Evolutionary conservation across 2,113 vertebrate species (phyloP), one percentile per base, ranked within the genome.

Genomic region (Ornithorhynchus anatinus): DNA sequence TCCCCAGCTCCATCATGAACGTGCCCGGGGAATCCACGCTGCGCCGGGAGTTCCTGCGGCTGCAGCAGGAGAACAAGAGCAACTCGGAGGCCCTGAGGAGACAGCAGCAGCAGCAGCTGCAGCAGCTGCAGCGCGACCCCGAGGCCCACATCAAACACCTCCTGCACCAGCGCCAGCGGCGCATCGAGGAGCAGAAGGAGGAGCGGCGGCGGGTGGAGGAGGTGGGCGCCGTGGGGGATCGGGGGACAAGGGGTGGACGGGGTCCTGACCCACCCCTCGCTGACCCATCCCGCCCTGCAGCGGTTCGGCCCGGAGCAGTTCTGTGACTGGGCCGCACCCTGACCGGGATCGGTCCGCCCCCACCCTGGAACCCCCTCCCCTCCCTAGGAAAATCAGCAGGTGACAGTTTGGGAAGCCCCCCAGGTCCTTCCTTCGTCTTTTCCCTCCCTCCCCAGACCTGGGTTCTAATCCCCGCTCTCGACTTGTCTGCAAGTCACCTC

Each of bases 61-160:
- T 97, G 58, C 96, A 97, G 87, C 95, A 96, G 84, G 96, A 97
- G 85, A 97, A 97, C 83, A 96, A 96, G 75, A 95, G 95, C 85
- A 95, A 95, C 48, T 94, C 95, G 0, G 96, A 96, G 81, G 86
- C 84, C 4, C 91, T 96, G 31, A 92, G 95, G 81, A 95, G 95
- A 82, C 91, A 91, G 75, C 95, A 95, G 79, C 95, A 95, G 86
- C 94, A 92, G 72, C 95, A 94, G 80, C 91, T 95, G 73, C 95
- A 92, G 0, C 94, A 95, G 31, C 96, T 96, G 76, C 95, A 95
- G 25, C 86, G 95, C 2, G 95, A 96, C 89, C 95, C 95, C 0
- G 96, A 97, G 84, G 96, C 96, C 1, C 95, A 96, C 80, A 96
- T 96, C 86, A 91, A 96, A n/a, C 96, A 96, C 79, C 89, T 97